Evolutionary conservation across 2,113 vertebrate genomes (phyloP), one percentile per base, ranked within the genome.

Genomic region (Vulpes ferrilata): DNA sequence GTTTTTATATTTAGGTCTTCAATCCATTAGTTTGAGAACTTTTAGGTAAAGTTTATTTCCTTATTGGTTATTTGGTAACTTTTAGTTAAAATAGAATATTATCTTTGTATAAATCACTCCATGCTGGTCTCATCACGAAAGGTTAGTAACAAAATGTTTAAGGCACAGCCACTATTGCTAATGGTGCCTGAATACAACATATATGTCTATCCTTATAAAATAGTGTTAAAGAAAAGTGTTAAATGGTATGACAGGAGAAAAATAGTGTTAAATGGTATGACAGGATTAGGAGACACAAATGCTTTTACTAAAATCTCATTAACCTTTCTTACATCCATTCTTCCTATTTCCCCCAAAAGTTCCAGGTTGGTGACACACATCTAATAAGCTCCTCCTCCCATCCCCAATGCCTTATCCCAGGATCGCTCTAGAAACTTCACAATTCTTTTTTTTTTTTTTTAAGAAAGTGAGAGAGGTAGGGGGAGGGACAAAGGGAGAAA

Each of bases 161-260:
- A 2, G 0, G 0, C 27, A 57, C 0, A 23, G 76, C 53, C 64
- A 83, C 27, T 69, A n/a, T 53, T 76, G 76, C 2, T 3, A 11
- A 85, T n/a, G 78, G 2, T 86, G 30, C 15, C 74, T 51, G 2
- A 78, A 7, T 1, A 9, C 22, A 78, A 86, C 22, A 38, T 57
- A 73, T 90, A 65, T 2, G 35, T 4, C 59, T 84, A 64, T 17
- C 0, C 11, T 55, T 60, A 65, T 12, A 35, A 60, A 59, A 35
- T 35, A 35, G 35, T 35, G 35, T 35, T 35, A 35, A 35, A 82
- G 57, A 59, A 90, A 81, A 73, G 53, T 73, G 71, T n/a, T 90
- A 71, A 62, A 32, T 30, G 22, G 25, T n/a, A 73, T 30, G 27
- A 5, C 16, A 10, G 27, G 38, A 82, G 57, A 59, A 90, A 81